Evolutionary conservation across 2,113 vertebrate species (phyloP).

Genomic region (Struthidea cinerea): DNA sequence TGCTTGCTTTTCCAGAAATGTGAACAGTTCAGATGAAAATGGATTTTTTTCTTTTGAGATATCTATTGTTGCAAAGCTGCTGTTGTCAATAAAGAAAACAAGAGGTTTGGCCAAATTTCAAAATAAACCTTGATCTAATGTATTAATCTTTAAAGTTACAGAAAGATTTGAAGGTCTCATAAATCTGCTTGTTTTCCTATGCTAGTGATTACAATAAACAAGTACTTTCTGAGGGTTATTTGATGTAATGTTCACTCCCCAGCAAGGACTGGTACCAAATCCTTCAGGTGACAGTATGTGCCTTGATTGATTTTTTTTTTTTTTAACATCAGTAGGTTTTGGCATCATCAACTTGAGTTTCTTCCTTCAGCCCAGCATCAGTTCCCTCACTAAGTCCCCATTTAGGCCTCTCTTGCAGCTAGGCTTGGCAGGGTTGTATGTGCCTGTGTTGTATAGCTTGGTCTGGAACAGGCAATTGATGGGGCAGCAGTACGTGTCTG

Average conservation of each 20-base stretch:
- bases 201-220: background rate
- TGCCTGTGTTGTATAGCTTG: background rate
- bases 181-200: background rate
- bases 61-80: background rate
- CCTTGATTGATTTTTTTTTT: background rate
- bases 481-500: background rate
- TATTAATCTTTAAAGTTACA: background rate
- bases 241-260: background rate
- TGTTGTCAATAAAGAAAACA: background rate
- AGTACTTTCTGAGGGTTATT: background rate
- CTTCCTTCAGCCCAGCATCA: background rate
- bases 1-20: constrained; percentile 6
- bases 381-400: background rate
- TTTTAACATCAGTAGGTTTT: background rate
- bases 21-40: background rate
- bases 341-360: background rate
- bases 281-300: background rate
- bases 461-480: background rate
- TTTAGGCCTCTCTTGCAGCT: background rate
- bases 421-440: rapidly evolving
- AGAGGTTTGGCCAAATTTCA: background rate
- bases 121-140: background rate
- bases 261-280: background rate
- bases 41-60: background rate
- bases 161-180: background rate